Evolutionary conservation across 2,888 invertebrate genomes (phyloP).

Genomic region (Carabus problematicus): DNA sequence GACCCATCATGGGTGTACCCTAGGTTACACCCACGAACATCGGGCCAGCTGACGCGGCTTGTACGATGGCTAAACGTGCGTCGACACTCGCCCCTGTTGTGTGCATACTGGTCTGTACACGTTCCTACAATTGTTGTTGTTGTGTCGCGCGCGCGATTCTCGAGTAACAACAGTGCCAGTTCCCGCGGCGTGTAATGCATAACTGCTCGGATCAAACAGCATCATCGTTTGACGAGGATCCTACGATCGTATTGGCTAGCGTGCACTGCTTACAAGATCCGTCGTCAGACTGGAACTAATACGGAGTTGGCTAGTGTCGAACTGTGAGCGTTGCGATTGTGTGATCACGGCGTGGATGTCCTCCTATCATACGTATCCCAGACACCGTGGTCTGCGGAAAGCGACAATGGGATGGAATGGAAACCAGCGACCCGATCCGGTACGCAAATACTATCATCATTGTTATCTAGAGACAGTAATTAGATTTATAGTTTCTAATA

Average conservation of each 20-base stretch:
- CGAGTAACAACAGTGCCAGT: too few species aligned
- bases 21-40: conserved; percentile 13
- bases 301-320: neutral
- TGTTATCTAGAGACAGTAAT: too few species aligned
- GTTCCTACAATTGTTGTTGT: too few species aligned
- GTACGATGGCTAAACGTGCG: too few species aligned
- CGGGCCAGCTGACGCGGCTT: too few species aligned
- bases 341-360: conserved; percentile 52
- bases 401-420: conserved; percentile 52
- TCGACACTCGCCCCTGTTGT: too few species aligned
- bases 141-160: too few species aligned
- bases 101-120: too few species aligned
- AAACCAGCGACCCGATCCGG: conserved; percentile 54
- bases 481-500: too few species aligned
- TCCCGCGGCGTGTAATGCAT: too few species aligned
- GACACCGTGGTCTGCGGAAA: conserved; percentile 55
- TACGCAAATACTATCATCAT: conserved; percentile 45
- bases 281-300: too few species aligned
- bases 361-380: conserved; percentile 60
- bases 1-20: neutral
- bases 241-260: neutral
- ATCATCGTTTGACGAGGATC: neutral
- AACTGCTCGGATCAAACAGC: neutral
- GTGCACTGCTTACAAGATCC: neutral
- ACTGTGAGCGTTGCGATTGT: conserved; percentile 4